These are phyloP conservation scores for Leucozona laternaria DNA, from an alignment of 2,888 invertebrate genomes.

Conservation along the genomic window DNA sequence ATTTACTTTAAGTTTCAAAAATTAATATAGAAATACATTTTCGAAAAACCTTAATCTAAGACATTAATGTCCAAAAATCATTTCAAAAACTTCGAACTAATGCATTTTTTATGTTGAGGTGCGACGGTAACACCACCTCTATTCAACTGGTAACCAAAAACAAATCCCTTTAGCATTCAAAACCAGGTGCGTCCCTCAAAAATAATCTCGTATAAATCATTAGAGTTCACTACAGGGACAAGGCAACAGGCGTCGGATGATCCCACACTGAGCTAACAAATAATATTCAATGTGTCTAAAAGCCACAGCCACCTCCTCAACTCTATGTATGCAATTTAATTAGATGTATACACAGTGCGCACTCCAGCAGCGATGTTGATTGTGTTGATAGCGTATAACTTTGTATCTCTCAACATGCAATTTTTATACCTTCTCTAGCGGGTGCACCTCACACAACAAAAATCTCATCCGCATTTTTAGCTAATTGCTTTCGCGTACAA, in stretches of 20 bases:
- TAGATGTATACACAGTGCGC: slow-evolving; percentile 28
- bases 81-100: too few species aligned
- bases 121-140: too few species aligned
- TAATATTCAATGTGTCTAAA: slow-evolving; percentile 34
- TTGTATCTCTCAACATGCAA: slow-evolving; percentile 39
- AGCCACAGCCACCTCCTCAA: neutral
- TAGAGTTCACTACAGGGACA: neutral
- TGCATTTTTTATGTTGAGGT: too few species aligned
- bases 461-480: slow-evolving; percentile 72
- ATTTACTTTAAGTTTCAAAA: too few species aligned
- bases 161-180: neutral
- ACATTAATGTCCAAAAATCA: too few species aligned
- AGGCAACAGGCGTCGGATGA: slow-evolving; percentile 6
- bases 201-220: neutral
- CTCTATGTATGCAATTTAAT: slow-evolving; percentile 60
- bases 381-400: slow-evolving; percentile 52
- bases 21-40: too few species aligned
- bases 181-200: neutral
- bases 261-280: slow-evolving; percentile 47
- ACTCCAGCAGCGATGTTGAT: slow-evolving; percentile 45
- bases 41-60: too few species aligned
- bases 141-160: too few species aligned
- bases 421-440: slow-evolving; percentile 13
- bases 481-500: slow-evolving; percentile 66
- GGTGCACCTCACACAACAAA: slow-evolving; percentile 35